Base-by-base conservation (phyloP, 2,797 vertebrate genomes). In the Tachyglossus aculeatus region DNA sequence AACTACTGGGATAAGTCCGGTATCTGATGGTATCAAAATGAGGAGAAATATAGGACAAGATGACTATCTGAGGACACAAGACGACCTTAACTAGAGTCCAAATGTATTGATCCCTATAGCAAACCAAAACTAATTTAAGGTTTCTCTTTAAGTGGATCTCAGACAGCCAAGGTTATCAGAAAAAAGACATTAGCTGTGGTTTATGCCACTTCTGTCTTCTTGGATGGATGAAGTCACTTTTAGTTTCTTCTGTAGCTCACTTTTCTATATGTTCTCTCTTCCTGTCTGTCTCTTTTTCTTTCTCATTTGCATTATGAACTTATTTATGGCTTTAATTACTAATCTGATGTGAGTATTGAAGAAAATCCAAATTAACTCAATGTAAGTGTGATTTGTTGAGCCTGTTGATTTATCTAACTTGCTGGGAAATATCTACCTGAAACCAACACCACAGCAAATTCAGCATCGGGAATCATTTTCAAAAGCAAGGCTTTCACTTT, bases 11-110 rank as follows among this genome's bases (percentile, higher is more conserved):
- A 57, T 64, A 60, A 31, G 33, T 29, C 56, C 59, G 66, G 78
- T 24, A 9, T 75, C 85, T 55, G 39, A 69, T 1, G n/a, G 43
- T 70, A 77, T 83, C 37, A 18, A 37, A 68, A 22, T 3, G 11
- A 19, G 32, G 37, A 62, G 25, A 77, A 19, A 77, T 67, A 63
- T 4, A 47, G 1, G 7, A 0, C 40, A 32, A 73, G 40, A 44
- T 2, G 27, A 45, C 47, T 15, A 22, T 44, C 24, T 15, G 71
- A 0, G 38, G 12, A 67, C 8, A 11, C 36, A 22, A 36, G 13
- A 27, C 36, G 27, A 61, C 10, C 40, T 63, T n/a, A 62, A 61
- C 3, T 14, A 43, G 11, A 32, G 40, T 71, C 4, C 6, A 18
- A 68, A 71, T 62, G 56, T 11, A 19, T 34, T 82, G n/a, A 21